A percentile compares a stretch with the other conserved stretches of the same genome.
Evolutionary conservation across 2,888 invertebrate species (phyloP).

Genomic region (Steinernema scapterisci): DNA sequence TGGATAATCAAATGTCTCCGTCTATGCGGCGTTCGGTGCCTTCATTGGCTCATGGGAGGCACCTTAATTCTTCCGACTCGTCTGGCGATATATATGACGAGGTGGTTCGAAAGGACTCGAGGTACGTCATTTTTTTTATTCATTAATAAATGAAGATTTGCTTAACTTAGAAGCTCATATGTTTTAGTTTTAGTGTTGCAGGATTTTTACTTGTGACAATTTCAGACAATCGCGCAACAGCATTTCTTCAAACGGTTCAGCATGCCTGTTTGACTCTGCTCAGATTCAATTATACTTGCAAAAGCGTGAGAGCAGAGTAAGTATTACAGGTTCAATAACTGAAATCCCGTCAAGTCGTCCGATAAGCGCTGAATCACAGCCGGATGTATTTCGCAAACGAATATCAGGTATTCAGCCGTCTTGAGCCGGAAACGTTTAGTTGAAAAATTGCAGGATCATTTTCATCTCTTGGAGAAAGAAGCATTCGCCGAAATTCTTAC

Average conservation of each 20-base stretch:
- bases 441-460: background rate
- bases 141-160: too few species aligned
- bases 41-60: slow-evolving; percentile 5
- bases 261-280: background rate
- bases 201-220: background rate
- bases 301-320: background rate
- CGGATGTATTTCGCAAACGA: background rate
- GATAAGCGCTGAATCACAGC: background rate
- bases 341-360: background rate
- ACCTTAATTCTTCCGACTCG: background rate
- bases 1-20: background rate
- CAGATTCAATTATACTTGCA: background rate
- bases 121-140: background rate
- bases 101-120: background rate
- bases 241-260: background rate
- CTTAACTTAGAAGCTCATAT: too few species aligned
- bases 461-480: background rate
- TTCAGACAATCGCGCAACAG: slow-evolving; percentile 21
- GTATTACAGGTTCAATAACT: background rate
- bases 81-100: background rate
- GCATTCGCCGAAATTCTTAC: background rate
- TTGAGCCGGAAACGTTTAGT: background rate
- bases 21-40: slow-evolving; percentile 4
- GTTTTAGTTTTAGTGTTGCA: too few species aligned
- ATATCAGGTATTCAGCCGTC: background rate